Evolutionary conservation across 1,140 invertebrate species (phyloP).

Genomic region (Zophobas atratus): DNA sequence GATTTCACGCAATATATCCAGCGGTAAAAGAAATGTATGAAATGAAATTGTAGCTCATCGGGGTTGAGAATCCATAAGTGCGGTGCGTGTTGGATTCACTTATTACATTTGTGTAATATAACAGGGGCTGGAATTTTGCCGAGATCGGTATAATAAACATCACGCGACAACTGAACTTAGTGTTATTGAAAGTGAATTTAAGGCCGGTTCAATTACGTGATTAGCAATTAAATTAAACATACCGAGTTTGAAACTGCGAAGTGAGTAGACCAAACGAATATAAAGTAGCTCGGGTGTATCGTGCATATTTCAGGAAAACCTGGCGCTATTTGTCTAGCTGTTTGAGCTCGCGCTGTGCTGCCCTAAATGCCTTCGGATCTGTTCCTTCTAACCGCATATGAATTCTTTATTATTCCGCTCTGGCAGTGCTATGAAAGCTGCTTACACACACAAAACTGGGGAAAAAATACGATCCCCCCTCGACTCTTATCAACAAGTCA

Average conservation of each 20-base stretch:
- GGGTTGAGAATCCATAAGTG: slow-evolving; percentile 29
- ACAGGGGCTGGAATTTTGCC: background rate
- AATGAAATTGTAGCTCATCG: slow-evolving; percentile 40
- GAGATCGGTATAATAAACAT: slow-evolving; percentile 6
- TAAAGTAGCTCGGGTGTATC: slow-evolving; percentile 33
- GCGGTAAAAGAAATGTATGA: slow-evolving; percentile 32
- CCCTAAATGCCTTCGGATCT: slow-evolving; percentile 41
- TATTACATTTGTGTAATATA: slow-evolving; percentile 23
- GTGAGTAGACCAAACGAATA: slow-evolving; percentile 29
- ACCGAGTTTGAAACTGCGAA: slow-evolving; percentile 22
- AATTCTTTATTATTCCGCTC: slow-evolving; percentile 41
- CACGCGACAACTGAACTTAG: slow-evolving; percentile 24
- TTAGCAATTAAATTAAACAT: slow-evolving; percentile 34
- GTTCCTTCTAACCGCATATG: slow-evolving; percentile 42
- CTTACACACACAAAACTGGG: slow-evolving; percentile 32
- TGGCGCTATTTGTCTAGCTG: slow-evolving; percentile 42
- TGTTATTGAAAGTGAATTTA: slow-evolving; percentile 39
- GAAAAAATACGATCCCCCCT: slow-evolving; percentile 9
- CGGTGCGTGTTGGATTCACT: slow-evolving; percentile 30
- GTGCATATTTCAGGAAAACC: slow-evolving; percentile 41
- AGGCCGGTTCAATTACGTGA: slow-evolving; percentile 20
- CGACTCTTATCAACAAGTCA: slow-evolving; percentile 36
- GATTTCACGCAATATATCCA: slow-evolving; percentile 33
- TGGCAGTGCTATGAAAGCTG: slow-evolving; percentile 23
- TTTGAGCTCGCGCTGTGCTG: slow-evolving; percentile 34